Base-by-base conservation (phyloP, 2,797 vertebrate genomes). In the Urocyon cinereoargenteus region DNA sequence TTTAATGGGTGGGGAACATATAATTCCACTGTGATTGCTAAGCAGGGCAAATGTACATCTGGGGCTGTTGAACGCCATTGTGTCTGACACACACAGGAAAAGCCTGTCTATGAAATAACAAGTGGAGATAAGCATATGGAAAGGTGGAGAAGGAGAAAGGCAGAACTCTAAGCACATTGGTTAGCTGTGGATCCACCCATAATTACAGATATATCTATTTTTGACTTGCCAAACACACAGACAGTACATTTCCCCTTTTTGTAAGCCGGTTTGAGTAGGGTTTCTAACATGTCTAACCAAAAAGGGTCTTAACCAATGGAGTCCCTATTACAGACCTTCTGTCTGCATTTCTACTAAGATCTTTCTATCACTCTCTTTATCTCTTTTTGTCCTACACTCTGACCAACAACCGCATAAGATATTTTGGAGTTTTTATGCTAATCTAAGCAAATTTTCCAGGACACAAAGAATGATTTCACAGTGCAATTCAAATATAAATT, bases 391-490 rank as follows among this genome's bases (percentile, higher is more conserved):
- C 26, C 62, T 90, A 62, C 26, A n/a, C 26, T 81, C n/a, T 81
- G 36, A 94, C 45, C 86, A 82, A 85, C 10, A 28, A n/a, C 9
- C 5, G 61, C 68, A 79, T 61, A 49, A 34, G 82, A 45, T 81
- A 40, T 26, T 94, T 66, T 19, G 34, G 94, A 86, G 45, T 49
- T 62, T 95, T 72, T 84, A 78, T 91, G 87, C 28, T 94, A 88
- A 90, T 84, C 36, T 53, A 87, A 89, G 93, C 57, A 84, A 79
- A 93, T 64, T 64, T 62, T 40, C 15, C 31, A 72, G 49, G 88
- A 88, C 16, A 68, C 36, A 92, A 84, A 92, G 75, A 79, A 70
- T 19, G 22, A 92, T 73, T 97, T 96, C 72, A 40, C 22, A 72
- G 10, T 26, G 51, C 62, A 86, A 40, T 97, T 96, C 55, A 49